A percentile compares a stretch with the other conserved stretches of the same genome.
Conservation (phyloP, 1,140 invertebrate species). For the Halyomorpha halys region DNA sequence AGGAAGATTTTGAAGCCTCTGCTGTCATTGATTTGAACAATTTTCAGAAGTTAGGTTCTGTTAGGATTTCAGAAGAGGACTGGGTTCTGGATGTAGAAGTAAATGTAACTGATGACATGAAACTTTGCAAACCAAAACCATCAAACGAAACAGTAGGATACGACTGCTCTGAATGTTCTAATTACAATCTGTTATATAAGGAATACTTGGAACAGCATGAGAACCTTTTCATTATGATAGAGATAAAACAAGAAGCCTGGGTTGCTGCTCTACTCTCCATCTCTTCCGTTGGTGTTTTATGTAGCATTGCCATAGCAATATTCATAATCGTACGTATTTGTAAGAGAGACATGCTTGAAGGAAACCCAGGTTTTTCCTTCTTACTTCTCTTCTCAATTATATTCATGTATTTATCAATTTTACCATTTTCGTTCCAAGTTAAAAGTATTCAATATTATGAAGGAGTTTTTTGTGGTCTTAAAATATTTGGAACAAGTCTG, state of each 20-base stretch:
- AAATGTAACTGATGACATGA: conserved; percentile 16
- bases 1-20: conserved; percentile 22
- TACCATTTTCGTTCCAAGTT: conserved; percentile 39
- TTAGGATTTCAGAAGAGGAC: conserved; percentile 18
- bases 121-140: conserved; percentile 20
- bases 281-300: conserved; percentile 38
- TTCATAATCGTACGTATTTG: conserved; percentile 44
- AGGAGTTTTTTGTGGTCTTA: conserved; percentile 37
- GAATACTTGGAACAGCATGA: conserved; percentile 21
- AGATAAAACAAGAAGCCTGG: conserved; percentile 37
- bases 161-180: conserved; percentile 27
- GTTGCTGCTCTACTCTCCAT: conserved; percentile 41
- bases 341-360: conserved; percentile 42
- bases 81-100: conserved; percentile 22
- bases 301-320: conserved; percentile 38
- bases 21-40: conserved; percentile 17
- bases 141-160: conserved; percentile 18
- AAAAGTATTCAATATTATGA: conserved; percentile 22
- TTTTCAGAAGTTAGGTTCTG: conserved; percentile 12
- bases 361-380: conserved; percentile 44
- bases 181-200: conserved; percentile 25
- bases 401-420: conserved; percentile 41
- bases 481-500: conserved; percentile 43
- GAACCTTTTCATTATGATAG: conserved; percentile 22
- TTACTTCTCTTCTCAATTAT: conserved; percentile 41